Evolutionary conservation across 2,113 vertebrate genomes (phyloP).

Genomic region (Tympanuchus pallidicinctus): DNA sequence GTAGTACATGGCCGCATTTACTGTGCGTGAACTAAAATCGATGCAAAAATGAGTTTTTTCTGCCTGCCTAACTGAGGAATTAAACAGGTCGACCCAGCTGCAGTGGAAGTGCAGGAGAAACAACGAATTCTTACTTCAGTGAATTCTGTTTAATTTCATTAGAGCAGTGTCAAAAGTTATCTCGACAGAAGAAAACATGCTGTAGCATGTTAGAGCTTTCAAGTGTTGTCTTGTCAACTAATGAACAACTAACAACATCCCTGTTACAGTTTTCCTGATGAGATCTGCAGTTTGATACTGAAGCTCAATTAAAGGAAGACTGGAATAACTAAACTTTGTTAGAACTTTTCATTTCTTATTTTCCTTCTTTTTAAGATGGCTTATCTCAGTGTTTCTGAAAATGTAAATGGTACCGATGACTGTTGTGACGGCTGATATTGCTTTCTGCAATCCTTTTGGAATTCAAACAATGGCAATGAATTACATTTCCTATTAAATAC

Average conservation of each 20-base stretch:
- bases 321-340: slow-evolving; percentile 8
- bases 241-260: slow-evolving; percentile 18
- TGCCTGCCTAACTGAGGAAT: neutral
- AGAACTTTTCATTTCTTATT: slow-evolving; percentile 2
- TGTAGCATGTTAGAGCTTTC: slow-evolving; percentile 8
- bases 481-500: slow-evolving; percentile 22
- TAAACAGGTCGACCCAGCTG: slow-evolving; percentile 2
- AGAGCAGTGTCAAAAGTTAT: neutral
- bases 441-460: slow-evolving; percentile 24
- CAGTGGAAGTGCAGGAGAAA: neutral
- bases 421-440: neutral
- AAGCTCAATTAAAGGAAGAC: slow-evolving; percentile 39
- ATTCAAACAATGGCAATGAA: neutral
- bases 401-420: slow-evolving; percentile 16
- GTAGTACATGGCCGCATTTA: neutral
- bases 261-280: neutral
- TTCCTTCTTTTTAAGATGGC: slow-evolving; percentile 21
- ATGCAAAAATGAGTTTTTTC: neutral
- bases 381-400: slow-evolving; percentile 20
- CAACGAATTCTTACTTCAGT: neutral
- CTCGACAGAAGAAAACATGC: neutral
- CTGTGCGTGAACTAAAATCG: slow-evolving; percentile 12
- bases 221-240: neutral
- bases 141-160: neutral
- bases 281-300: neutral